Conservation (phyloP, 1,140 invertebrate genomes). For the Drosophila kohkoa region DNA sequence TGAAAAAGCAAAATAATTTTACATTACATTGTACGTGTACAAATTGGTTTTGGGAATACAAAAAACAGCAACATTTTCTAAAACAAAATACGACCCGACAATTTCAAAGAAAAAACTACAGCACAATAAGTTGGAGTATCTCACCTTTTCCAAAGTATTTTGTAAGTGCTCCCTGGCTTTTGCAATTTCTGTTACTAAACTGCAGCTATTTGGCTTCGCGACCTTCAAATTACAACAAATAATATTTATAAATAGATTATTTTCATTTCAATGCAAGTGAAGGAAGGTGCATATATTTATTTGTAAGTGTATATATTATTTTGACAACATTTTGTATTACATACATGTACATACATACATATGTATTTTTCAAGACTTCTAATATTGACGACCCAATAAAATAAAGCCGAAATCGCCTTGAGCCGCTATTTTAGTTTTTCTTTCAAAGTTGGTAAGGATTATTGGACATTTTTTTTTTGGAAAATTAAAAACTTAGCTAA, state of each 20-base stretch:
- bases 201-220: constrained; percentile 63
- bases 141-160: constrained; percentile 88
- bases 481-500: no score
- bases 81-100: neutral
- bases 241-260: constrained; percentile 12
- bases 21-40: neutral
- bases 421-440: no score
- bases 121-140: constrained; percentile 3
- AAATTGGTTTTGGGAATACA: neutral
- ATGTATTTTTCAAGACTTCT: no score
- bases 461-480: no score
- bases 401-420: no score
- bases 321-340: neutral
- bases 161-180: constrained; percentile 89
- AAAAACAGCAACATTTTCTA: neutral
- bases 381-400: no score
- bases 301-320: neutral
- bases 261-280: neutral
- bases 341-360: no score
- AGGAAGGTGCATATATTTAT: constrained; percentile 2
- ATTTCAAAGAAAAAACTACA: neutral
- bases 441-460: no score
- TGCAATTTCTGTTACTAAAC: constrained; percentile 88
- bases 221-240: constrained; percentile 62
- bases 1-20: constrained; percentile 51